Base-by-base conservation (phyloP, 2,888 invertebrate species). In the Amphipyra berbera region DNA sequence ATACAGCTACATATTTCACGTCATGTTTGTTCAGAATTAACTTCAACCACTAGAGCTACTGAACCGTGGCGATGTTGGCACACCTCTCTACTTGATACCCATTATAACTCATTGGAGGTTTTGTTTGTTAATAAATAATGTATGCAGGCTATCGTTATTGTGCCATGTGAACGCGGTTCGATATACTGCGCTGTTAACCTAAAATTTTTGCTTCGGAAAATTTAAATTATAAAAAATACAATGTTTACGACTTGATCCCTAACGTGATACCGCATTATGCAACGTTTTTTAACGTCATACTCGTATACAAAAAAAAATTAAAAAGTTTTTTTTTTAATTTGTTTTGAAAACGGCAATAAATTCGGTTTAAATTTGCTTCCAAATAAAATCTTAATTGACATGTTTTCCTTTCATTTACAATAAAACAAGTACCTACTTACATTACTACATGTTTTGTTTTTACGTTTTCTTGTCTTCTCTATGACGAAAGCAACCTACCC, bases 101-200 rank as follows among this genome's bases (percentile, higher is more conserved):
- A 30, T n/a, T 49, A 63, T 59, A 60, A 60, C 13, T 64, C 45
- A 65, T 45, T 47, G 33, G 30, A 30, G 66, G 53, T 41, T 71
- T 71, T 71, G 60, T 64, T 76, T 56, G 53, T 64, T 21, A 21
- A 21, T 59, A 72, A 72, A 71, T 71, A 71, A 76, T 72, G 59
- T 64, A 64, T 40, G 9, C 52, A 30, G 41, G 61, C 35, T 52
- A 48, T 41, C 38, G 45, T 63, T 55, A 71, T 64, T 50, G 44
- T 12, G 33, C 30, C 38, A 49, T 74, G 63, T 61, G 52, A 61
- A 75, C 48, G 44, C 13, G 38, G 40, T 6, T 40, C 14, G 4
- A 61, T 75, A 61, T 58, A 74, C 74, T 61, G 35, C 46, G 33
- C 4, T 21, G n/a, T 45, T 35, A 52, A 62, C 50, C 33, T 48